Conservation (phyloP, 2,888 invertebrate species). For the Blera fallax region DNA sequence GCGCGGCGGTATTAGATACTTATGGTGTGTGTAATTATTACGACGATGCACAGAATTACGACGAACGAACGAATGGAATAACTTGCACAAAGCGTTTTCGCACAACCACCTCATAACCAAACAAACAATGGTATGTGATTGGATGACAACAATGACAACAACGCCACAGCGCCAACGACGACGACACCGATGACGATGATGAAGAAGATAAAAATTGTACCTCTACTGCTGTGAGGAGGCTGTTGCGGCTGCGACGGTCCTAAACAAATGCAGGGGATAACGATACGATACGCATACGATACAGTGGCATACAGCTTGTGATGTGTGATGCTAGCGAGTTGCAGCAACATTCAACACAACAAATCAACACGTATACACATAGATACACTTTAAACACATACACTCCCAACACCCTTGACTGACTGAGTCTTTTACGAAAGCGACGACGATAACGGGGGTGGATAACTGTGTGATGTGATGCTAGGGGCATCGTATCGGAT, state of each 20-base stretch:
- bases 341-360: conserved; percentile 58
- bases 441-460: conserved; percentile 29
- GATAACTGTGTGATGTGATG: conserved; percentile 19
- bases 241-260: conserved; percentile 13
- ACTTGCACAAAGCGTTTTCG: conserved; percentile 33
- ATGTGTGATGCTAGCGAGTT: conserved; percentile 53
- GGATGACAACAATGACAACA: conserved; percentile 49
- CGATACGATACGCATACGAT: conserved; percentile 53
- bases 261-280: conserved; percentile 31
- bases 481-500: conserved; percentile 38
- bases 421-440: background rate
- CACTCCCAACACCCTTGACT: background rate
- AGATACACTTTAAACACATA: background rate
- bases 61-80: conserved; percentile 26
- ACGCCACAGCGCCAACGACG: conserved; percentile 23
- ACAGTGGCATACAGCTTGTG: conserved; percentile 2
- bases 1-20: conserved; percentile 34
- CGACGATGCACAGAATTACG: conserved; percentile 29
- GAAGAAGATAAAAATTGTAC: conserved; percentile 12
- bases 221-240: background rate
- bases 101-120: conserved; percentile 54
- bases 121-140: conserved; percentile 59
- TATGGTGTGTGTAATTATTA: conserved; percentile 15
- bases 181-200: background rate
- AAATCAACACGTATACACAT: conserved; percentile 26